Evolutionary conservation across 2,113 vertebrate species (phyloP).

Genomic region (Grallaria varia): DNA sequence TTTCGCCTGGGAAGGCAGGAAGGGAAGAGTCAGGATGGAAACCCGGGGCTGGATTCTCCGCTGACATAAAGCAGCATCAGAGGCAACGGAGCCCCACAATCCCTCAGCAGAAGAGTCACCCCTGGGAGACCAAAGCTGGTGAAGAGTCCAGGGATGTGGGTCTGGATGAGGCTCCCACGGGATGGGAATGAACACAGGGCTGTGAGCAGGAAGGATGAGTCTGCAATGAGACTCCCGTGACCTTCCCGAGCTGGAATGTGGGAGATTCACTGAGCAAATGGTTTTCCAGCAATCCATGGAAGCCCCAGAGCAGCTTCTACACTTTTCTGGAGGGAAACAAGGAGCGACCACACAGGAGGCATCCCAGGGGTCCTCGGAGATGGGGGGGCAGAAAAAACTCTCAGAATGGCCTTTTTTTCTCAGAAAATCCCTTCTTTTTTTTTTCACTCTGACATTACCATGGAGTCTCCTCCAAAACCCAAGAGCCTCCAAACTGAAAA

Average conservation of each 20-base stretch:
- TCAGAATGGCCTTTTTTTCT: background rate
- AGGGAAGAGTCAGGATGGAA: background rate
- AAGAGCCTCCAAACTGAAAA: background rate
- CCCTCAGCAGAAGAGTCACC: background rate
- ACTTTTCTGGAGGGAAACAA: background rate
- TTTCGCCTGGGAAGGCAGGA: slow-evolving; percentile 21
- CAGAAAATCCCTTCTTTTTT: background rate
- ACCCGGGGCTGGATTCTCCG: background rate
- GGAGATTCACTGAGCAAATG: background rate
- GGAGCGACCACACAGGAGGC: background rate
- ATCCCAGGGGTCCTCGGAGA: rapidly evolving
- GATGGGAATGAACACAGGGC: rapidly evolving
- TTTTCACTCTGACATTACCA: background rate
- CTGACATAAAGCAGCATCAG: background rate
- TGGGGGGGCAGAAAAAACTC: background rate
- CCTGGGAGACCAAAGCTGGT: rapidly evolving
- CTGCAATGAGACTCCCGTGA: background rate
- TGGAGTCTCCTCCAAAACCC: background rate
- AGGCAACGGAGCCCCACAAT: background rate
- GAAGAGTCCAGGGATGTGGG: background rate
- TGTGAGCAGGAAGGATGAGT: background rate
- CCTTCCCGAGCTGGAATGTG: background rate
- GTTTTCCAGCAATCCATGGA: background rate
- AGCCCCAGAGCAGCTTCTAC: background rate
- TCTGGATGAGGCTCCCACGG: background rate